A percentile compares a stretch with the other conserved stretches of the same genome.
These are phyloP conservation scores for Willisornis vidua DNA, from an alignment of 2,113 vertebrate species.

Conservation along the genomic window DNA sequence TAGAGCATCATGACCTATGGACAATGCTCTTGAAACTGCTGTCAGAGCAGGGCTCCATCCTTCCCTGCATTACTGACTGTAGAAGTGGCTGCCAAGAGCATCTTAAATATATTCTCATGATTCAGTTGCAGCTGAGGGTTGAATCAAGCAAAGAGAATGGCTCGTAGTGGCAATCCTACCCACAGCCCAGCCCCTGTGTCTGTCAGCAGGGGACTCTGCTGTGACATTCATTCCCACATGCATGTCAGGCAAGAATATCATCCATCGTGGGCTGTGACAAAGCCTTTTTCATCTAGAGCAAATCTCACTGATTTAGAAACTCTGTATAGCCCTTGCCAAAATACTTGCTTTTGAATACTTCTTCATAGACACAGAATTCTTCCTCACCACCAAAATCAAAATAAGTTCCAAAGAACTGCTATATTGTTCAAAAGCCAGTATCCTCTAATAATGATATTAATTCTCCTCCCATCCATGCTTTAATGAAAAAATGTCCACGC, in stretches of 20 bases:
- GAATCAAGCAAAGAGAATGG: background rate
- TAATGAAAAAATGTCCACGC: conserved; percentile 23
- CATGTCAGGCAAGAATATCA: background rate
- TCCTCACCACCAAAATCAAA: background rate
- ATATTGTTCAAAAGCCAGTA: background rate
- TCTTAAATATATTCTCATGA: background rate
- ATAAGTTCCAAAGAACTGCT: background rate
- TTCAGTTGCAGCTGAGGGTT: background rate
- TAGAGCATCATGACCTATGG: background rate
- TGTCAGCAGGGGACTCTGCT: background rate
- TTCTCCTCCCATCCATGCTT: background rate
- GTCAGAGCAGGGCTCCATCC: background rate
- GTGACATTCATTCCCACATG: fast-evolving
- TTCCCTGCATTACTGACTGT: background rate
- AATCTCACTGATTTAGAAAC: background rate
- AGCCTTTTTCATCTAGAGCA: background rate
- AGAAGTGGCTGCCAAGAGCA: background rate
- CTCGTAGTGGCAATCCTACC: background rate
- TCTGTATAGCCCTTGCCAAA: background rate
- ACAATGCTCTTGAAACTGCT: background rate
- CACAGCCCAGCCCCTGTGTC: background rate
- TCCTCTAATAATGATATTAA: background rate
- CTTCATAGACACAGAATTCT: background rate
- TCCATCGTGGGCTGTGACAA: background rate
- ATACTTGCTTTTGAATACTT: background rate